Evolutionary conservation across 2,888 invertebrate genomes (phyloP).

Genomic region (Heteromyza rotundicornis): DNA sequence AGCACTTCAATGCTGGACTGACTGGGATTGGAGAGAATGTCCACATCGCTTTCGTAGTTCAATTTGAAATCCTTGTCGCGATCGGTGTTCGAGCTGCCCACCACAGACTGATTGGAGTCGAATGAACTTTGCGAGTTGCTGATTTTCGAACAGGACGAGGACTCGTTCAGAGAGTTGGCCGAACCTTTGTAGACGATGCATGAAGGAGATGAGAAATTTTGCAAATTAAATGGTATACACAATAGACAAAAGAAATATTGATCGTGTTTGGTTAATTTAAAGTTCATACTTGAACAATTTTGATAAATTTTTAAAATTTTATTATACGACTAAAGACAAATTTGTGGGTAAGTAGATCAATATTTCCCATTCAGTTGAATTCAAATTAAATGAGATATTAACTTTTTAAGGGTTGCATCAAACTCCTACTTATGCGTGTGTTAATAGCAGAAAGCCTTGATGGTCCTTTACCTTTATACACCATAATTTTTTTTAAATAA

Average conservation of each 20-base stretch:
- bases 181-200: slow-evolving; percentile 56
- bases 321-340: neutral
- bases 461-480: slow-evolving; percentile 47
- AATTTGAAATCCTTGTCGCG: slow-evolving; percentile 53
- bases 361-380: slow-evolving; percentile 23
- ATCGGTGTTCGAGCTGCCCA: slow-evolving; percentile 60
- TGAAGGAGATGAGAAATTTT: neutral
- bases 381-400: slow-evolving; percentile 45
- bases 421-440: slow-evolving; percentile 58
- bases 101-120: slow-evolving; percentile 62
- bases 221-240: neutral
- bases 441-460: slow-evolving; percentile 58
- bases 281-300: neutral
- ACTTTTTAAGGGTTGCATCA: slow-evolving; percentile 56
- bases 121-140: slow-evolving; percentile 59
- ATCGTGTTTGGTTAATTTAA: neutral
- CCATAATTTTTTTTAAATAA: slow-evolving; percentile 36
- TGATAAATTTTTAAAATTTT: neutral
- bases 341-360: too few relatives aligned
- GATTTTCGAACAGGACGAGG: slow-evolving; percentile 62
- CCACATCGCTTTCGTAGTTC: slow-evolving; percentile 71
- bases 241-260: neutral
- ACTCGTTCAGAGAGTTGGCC: slow-evolving; percentile 61
- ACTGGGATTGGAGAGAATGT: slow-evolving; percentile 74
- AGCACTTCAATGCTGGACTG: slow-evolving; percentile 74